A percentile compares a stretch with the other conserved stretches of the same genome.
Evolutionary conservation across 2,113 vertebrate genomes (phyloP).

Genomic region (Urocynchramus pylzowi): DNA sequence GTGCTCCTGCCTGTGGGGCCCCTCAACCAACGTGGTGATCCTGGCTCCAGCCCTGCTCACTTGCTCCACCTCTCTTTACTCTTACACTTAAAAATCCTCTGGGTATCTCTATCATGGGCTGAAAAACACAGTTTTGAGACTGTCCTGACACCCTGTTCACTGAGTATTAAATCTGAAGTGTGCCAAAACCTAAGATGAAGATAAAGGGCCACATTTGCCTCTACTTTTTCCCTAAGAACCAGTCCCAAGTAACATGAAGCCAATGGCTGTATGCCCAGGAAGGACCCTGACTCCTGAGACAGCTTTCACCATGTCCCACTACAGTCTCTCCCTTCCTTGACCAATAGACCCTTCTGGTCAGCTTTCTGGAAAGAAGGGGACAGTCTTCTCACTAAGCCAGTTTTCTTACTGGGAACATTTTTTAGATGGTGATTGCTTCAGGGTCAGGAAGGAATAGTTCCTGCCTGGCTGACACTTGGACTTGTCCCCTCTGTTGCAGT

Average conservation of each 20-base stretch:
- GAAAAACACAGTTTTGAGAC: background rate
- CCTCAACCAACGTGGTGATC: accelerated
- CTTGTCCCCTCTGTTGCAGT: background rate
- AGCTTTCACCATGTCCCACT: background rate
- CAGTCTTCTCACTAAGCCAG: background rate
- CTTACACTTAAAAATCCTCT: background rate
- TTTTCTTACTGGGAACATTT: background rate
- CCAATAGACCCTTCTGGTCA: background rate
- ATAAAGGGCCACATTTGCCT: background rate
- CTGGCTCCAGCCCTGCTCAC: background rate
- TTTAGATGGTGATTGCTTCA: background rate
- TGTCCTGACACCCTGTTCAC: background rate
- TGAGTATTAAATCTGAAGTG: background rate
- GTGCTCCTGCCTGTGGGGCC: background rate
- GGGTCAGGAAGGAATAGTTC: background rate
- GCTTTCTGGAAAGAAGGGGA: background rate
- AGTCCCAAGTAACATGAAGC: background rate
- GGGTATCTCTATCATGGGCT: background rate
- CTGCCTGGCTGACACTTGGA: background rate
- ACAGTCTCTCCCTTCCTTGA: background rate
- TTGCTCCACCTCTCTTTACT: background rate
- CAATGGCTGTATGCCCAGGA: background rate
- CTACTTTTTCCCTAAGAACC: background rate
- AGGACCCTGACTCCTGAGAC: background rate
- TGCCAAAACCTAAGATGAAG: background rate